Evolutionary conservation across 2,888 invertebrate species (phyloP).

Genomic region (Bibio marci): DNA sequence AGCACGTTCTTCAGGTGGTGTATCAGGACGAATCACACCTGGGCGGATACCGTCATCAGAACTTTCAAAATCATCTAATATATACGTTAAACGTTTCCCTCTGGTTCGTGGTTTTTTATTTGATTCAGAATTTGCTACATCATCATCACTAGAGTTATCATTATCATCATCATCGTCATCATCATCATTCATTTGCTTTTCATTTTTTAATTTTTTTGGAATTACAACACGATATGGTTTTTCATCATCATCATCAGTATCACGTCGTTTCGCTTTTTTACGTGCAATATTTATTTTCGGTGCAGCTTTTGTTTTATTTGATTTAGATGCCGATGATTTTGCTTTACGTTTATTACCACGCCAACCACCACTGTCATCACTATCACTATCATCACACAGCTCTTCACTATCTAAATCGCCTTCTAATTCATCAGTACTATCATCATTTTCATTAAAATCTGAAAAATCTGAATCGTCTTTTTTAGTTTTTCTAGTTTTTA

Average conservation of each 20-base stretch:
- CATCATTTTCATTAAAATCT: slow-evolving; percentile 37
- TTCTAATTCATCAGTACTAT: slow-evolving; percentile 33
- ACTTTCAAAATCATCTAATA: slow-evolving; percentile 27
- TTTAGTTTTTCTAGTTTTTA: slow-evolving; percentile 27
- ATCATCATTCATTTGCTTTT: too few relatives aligned
- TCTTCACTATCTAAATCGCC: slow-evolving; percentile 29
- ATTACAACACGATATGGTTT: slow-evolving; percentile 18
- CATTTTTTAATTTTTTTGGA: too few relatives aligned
- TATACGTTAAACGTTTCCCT: slow-evolving; percentile 27
- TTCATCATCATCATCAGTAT: slow-evolving; percentile 22
- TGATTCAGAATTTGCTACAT: slow-evolving; percentile 24
- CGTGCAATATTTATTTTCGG: slow-evolving; percentile 3
- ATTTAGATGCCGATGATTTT: too few relatives aligned
- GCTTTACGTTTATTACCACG: slow-evolving; percentile 23
- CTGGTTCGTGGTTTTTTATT: slow-evolving; percentile 14
- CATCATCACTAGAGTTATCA: slow-evolving; percentile 31
- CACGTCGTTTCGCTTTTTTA: slow-evolving; percentile 12
- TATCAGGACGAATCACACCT: slow-evolving; percentile 28
- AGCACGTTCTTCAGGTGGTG: slow-evolving; percentile 29
- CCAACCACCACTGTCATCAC: slow-evolving; percentile 24
- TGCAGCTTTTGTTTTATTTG: slow-evolving; percentile 4
- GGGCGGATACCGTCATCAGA: slow-evolving; percentile 29
- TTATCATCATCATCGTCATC: slow-evolving; percentile 10
- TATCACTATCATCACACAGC: slow-evolving; percentile 26
- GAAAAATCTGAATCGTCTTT: slow-evolving; percentile 34